Base-by-base conservation (phyloP, 2,113 vertebrate species). In the Limnothrissa miodon region DNA sequence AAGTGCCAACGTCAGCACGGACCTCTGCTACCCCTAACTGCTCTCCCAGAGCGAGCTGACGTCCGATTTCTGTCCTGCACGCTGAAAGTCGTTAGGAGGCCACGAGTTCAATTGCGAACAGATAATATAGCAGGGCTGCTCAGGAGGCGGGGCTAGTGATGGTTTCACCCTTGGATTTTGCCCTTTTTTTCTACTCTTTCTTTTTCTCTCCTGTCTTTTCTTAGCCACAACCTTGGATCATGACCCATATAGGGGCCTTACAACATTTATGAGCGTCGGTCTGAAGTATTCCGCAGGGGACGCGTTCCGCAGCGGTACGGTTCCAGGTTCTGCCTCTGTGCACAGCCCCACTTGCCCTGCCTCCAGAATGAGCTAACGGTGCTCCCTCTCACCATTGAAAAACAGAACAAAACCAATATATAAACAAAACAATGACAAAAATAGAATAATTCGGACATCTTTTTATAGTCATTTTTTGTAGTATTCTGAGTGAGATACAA, bases 231-330 rank as follows among this genome's bases (percentile, higher is more conserved):
- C 79, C 84, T 81, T 83, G 78, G 78, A 79, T 81, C 85, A 81
- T 80, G 84, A 85, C 78, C 82, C 56, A 85, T 80, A 85, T 87
- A 82, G 82, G 81, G 46, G 17, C 80, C 70, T 66, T 85, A 51
- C 83, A 85, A 87, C 79, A 83, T 88, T 82, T 62, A 83, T 59
- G 15, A 19, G 51, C 56, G 9, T 42, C 44, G 29, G 82, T 83
- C 85, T 78, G 51, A 80, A 36, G 45, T 82, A 48, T 81, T 84
- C 48, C 74, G 74, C 39, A 7, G 79, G 48, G 82, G 79, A 29
- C 45, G 39, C 51, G n/a, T n/a, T n/a, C n/a, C n/a, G 36, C 45
- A 56, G 45, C 29, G n/a, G n/a, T n/a, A n/a, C 39, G 17, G 15
- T 39, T 48, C 39, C 56, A 59, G 70, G 79, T 79, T 84, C 51